These are phyloP conservation scores for Aleadryas rufinucha DNA, from an alignment of 2,113 vertebrate genomes.

Conservation along the genomic window DNA sequence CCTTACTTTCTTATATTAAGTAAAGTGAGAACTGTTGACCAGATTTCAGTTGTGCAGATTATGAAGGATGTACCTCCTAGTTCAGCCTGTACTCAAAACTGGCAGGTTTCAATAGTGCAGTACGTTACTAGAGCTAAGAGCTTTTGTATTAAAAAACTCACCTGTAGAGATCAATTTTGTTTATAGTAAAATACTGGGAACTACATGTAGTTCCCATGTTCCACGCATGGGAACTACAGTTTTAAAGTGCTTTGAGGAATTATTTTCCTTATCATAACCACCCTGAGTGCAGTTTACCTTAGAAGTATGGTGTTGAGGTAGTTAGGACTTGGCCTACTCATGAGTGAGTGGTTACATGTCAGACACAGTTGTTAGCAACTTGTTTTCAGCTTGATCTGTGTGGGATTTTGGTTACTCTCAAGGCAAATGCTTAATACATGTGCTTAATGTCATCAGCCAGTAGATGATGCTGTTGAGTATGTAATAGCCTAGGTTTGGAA, in stretches of 20 bases:
- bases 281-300: neutral
- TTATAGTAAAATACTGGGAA: neutral
- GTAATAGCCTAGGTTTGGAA: neutral
- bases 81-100: neutral
- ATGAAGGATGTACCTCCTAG: neutral
- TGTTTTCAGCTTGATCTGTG: neutral
- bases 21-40: neutral
- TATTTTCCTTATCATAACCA: neutral
- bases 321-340: neutral
- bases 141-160: neutral
- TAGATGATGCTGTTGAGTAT: slow-evolving; percentile 22
- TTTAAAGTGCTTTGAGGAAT: neutral
- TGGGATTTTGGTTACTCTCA: neutral
- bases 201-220: too few relatives aligned
- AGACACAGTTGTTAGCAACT: neutral
- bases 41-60: neutral
- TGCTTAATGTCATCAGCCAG: neutral
- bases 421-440: accelerated
- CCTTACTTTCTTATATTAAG: neutral
- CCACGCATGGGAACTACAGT: neutral
- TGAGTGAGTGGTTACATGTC: neutral
- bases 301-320: neutral
- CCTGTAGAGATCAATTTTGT: neutral
- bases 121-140: neutral
- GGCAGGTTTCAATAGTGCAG: neutral